Evolutionary conservation across 1,140 invertebrate genomes (phyloP), one percentile per base, ranked within the genome.

Genomic region (Acyrthosiphon pisum): DNA sequence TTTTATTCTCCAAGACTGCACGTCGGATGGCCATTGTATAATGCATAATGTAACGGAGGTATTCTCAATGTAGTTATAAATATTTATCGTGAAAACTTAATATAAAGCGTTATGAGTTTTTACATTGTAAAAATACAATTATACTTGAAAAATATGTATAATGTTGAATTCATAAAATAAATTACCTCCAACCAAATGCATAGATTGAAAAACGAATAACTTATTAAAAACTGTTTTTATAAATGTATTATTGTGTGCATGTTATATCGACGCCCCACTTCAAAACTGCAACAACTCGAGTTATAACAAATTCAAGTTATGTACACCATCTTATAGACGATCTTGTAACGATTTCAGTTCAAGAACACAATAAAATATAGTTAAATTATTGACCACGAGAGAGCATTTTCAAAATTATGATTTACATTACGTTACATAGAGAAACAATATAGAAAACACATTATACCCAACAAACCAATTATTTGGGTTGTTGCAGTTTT

Each of bases 1-100:
- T 89, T 89, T 37, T 56, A 48, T 53, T 89, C 2, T 53, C 48
- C 2, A 6, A 89, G 20, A 89, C 87, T 37, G 11, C 20, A 23
- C 87, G n/a, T 89, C 87, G 30, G 3, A 53, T 89, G 35, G 87
- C n/a, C 30, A 89, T 89, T 53, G n/a, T 89, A 87, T 87, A 23
- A 53, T 89, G 30, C n/a, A 87, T 87, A 87, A 87, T 87, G 30
- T 48, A 89, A 89, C n/a, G 48, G 48, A 37, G n/a, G n/a, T 53
- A 89, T 53, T 89, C 53, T 53, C 8, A 26, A 53, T 56, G n/a
- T 35, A 50, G 18, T 88, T 35, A 88, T 35, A 48, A 88, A 88
- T 89, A 89, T 89, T 53, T 89, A 53, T 89, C 30, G 23, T 89
- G 26, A 23, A 88, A 88, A 88, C 22, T 48, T 30, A 87, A 46